phyloP scores from a whole-genome alignment of 2,888 invertebrate genomes.

The Dolomedes plantarius region DNA sequence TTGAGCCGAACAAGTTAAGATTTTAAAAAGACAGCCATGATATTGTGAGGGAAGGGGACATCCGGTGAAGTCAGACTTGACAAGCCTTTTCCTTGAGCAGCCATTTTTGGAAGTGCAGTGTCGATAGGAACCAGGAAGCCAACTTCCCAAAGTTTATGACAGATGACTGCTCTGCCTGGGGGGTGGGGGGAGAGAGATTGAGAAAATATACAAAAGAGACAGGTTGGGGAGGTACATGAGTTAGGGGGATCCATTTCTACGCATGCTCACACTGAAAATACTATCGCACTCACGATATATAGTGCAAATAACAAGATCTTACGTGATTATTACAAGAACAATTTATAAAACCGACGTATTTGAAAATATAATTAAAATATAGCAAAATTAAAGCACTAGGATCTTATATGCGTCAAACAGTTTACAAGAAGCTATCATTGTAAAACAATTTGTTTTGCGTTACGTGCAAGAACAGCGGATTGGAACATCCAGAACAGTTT shows the following conservation, averaged over 20 bases:
- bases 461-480: not conserved
- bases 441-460: slow-evolving; percentile 34
- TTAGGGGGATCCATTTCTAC: not conserved
- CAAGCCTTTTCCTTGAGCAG: slow-evolving; percentile 15
- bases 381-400: slow-evolving; percentile 69
- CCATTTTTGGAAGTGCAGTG: slow-evolving; percentile 59
- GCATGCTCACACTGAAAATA: slow-evolving; percentile 30
- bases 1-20: not conserved
- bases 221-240: not conserved
- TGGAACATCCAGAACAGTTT: not conserved
- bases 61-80: too few species aligned
- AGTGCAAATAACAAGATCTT: slow-evolving; percentile 56
- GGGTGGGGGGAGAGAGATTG: too few species aligned
- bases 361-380: slow-evolving; percentile 67
- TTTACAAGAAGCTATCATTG: slow-evolving; percentile 61
- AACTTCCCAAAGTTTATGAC: slow-evolving; percentile 46
- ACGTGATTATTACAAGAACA: slow-evolving; percentile 58
- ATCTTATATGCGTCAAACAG: slow-evolving; percentile 47
- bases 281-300: slow-evolving; percentile 33
- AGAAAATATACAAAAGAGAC: not conserved
- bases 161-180: slow-evolving; percentile 36
- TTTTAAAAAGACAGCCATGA: not conserved
- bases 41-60: too few species aligned
- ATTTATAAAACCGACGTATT: slow-evolving; percentile 59
- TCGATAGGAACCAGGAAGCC: slow-evolving; percentile 58